Percentiles rank a stretch among this genome's conserved stretches.
These are phyloP conservation scores for Siphamia tubifer DNA, from an alignment of 2,113 vertebrate genomes.

Conservation along the genomic window DNA sequence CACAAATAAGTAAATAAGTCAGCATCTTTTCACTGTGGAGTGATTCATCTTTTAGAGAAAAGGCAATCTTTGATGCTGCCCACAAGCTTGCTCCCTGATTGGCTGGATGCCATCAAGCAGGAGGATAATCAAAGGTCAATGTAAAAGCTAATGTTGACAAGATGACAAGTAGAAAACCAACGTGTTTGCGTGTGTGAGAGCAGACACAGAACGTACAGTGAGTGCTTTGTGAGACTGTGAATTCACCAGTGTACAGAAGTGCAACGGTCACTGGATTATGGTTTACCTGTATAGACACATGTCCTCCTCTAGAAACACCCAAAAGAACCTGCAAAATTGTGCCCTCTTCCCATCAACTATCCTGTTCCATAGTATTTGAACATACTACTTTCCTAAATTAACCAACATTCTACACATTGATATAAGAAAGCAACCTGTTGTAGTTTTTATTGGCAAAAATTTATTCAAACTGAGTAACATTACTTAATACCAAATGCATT, in stretches of 20 bases:
- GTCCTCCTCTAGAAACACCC: not conserved
- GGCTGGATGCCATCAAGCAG: slow-evolving; percentile 25
- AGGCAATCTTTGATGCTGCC: slow-evolving; percentile 28
- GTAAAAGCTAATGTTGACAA: slow-evolving; percentile 39
- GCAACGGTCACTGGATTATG: slow-evolving; percentile 16
- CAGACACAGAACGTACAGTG: not conserved
- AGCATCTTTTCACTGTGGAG: slow-evolving; percentile 9
- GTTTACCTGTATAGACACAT: not conserved
- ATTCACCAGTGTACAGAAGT: slow-evolving; percentile 26
- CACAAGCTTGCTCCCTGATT: slow-evolving; percentile 17
- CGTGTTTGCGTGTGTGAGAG: not conserved
- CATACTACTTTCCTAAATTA: too few species aligned
- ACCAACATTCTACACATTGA: too few species aligned
- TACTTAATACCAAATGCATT: too few species aligned
- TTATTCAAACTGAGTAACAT: too few species aligned
- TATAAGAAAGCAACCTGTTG: too few species aligned
- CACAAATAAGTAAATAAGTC: not conserved
- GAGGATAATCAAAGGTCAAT: slow-evolving; percentile 52
- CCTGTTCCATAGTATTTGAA: too few species aligned
- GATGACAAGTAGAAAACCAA: slow-evolving; percentile 6
- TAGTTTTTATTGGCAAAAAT: too few species aligned
- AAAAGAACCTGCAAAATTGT: not conserved
- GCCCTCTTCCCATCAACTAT: not conserved
- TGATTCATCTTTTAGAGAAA: slow-evolving; percentile 26
- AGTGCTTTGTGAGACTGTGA: slow-evolving; percentile 24